phyloP scores from a whole-genome alignment of 2,888 invertebrate genomes.

The Danaus chrysippus region DNA sequence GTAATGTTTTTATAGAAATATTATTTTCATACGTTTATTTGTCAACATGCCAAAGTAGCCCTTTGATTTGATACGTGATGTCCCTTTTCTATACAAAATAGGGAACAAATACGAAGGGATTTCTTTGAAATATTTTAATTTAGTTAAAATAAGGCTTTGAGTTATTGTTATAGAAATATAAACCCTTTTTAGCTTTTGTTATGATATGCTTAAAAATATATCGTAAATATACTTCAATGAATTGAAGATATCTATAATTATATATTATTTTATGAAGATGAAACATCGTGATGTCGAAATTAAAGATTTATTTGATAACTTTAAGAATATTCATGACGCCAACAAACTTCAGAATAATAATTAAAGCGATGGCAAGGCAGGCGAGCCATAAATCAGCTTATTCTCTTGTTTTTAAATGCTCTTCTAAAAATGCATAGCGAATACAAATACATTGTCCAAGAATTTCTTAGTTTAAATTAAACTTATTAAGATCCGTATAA shows the following conservation, averaged over 20 bases:
- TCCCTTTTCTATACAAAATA: slow-evolving; percentile 55
- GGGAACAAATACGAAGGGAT: slow-evolving; percentile 48
- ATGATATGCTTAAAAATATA: slow-evolving; percentile 2
- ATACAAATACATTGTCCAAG: slow-evolving; percentile 26
- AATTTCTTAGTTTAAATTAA: slow-evolving; percentile 32
- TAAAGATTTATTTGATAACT: no score
- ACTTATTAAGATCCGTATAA: slow-evolving; percentile 41
- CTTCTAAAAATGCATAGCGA: slow-evolving; percentile 8
- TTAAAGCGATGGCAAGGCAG: neutral
- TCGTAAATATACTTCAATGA: neutral
- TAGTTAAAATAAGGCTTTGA: slow-evolving; percentile 41
- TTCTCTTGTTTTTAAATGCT: neutral
- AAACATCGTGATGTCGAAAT: neutral
- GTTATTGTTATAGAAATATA: slow-evolving; percentile 1
- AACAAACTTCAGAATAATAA: slow-evolving; percentile 7
- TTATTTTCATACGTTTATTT: slow-evolving; percentile 66
- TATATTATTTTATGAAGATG: neutral
- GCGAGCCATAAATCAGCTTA: neutral
- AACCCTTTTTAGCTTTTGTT: slow-evolving; percentile 1
- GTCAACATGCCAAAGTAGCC: slow-evolving; percentile 74
- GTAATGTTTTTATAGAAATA: slow-evolving; percentile 36
- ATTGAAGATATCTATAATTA: neutral
- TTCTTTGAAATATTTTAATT: slow-evolving; percentile 53
- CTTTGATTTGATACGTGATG: slow-evolving; percentile 63
- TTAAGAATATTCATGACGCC: neutral